Base-by-base conservation (phyloP, 2,888 invertebrate species). In the Laspeyria flexula region DNA sequence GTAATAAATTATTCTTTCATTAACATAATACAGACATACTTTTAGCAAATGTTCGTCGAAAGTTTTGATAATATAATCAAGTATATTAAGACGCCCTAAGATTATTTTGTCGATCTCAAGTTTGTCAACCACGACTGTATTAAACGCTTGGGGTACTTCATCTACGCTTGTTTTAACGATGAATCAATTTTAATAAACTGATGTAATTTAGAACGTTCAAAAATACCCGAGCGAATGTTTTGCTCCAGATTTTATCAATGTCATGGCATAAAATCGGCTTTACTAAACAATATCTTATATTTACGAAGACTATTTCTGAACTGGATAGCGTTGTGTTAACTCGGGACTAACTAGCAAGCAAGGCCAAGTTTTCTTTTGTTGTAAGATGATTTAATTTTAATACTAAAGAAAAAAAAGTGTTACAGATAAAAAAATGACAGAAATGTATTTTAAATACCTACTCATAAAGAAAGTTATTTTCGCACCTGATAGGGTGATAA, bases 241-340 rank as follows among this genome's bases (percentile, higher is more conserved):
- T 39, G 25, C 31, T 37, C 18, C 33, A 33, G 5, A 44, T 44
- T 52, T 34, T 47, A 38, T 48, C 41, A 56, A 52, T 48, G 43
- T 56, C 41, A 52, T 29, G 52, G 15, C 18, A 33, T 40, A 25
- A 41, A 42, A 55, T 40, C n/a, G 27, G 15, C 18, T 43, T 42
- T 13, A 27, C 21, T 31, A 41, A 47, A 50, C 44, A 50, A 47
- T 43, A 37, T 30, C 27, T 27, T n/a, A 34, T 29, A 35, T 35
- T 46, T 40, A 46, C 46, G 6, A 1, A 37, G 12, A 12, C 37
- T 37, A 37, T 37, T 37, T 37, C 21, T 18, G 37, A 37, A 11
- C 18, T 1, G 4, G 37, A 37, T 37, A 21, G 11, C 11, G 35
- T n/a, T 7, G 7, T 10, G 33, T n/a, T 33, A 35, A 16, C 18